Percentiles rank a stretch among this genome's conserved stretches.
phyloP scores from a whole-genome alignment of 2,888 invertebrate genomes.

The Anorthoa munda region DNA sequence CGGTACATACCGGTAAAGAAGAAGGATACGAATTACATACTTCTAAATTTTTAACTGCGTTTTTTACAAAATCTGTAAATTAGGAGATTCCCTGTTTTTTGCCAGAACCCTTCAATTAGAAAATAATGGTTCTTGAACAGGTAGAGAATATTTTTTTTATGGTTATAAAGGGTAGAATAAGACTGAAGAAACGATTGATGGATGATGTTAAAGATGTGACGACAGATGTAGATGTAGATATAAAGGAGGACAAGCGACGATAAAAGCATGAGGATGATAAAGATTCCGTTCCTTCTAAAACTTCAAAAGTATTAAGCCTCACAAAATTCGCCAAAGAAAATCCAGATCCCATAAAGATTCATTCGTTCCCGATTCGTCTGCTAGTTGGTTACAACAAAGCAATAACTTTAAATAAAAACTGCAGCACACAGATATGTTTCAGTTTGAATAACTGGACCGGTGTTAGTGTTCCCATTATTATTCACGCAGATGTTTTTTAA shows the following conservation, averaged over 20 bases:
- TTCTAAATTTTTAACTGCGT: too few relatives aligned
- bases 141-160: not conserved
- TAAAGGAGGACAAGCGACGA: too few relatives aligned
- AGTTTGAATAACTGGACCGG: slow-evolving; percentile 37
- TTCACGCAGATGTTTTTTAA: slow-evolving; percentile 40
- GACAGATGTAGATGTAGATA: not conserved
- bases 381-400: slow-evolving; percentile 16
- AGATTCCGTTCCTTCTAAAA: not conserved
- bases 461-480: slow-evolving; percentile 35
- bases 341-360: not conserved
- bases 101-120: too few relatives aligned
- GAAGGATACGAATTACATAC: too few relatives aligned
- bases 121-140: not conserved
- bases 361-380: not conserved
- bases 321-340: not conserved
- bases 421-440: slow-evolving; percentile 24
- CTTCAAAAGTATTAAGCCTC: not conserved
- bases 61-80: too few relatives aligned
- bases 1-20: too few relatives aligned
- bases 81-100: too few relatives aligned
- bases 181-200: not conserved
- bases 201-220: not conserved
- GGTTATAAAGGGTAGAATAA: not conserved
- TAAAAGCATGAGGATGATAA: too few relatives aligned
- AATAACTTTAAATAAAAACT: slow-evolving; percentile 6